Conservation (phyloP, 2,113 vertebrate genomes). For the Zosterops pallidus region DNA sequence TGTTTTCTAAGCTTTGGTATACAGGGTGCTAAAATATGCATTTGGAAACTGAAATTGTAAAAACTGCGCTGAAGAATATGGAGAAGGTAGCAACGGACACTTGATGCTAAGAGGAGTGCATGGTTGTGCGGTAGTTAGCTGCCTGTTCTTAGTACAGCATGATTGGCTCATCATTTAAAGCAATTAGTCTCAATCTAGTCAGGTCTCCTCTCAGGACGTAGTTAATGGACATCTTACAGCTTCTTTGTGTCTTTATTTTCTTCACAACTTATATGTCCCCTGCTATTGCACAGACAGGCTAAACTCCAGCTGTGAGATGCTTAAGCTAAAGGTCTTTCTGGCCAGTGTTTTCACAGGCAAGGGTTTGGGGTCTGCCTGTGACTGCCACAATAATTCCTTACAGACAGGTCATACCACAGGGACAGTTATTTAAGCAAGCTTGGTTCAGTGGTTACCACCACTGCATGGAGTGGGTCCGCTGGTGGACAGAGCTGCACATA, state of each 20-base stretch:
- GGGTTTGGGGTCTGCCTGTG: not conserved
- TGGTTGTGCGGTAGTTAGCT: not conserved
- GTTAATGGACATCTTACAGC: not conserved
- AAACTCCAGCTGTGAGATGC: not conserved
- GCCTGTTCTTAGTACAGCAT: accelerated
- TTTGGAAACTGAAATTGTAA: not conserved
- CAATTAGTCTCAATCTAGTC: not conserved
- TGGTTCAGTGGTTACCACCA: not conserved
- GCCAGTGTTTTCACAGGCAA: not conserved
- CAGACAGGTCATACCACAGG: not conserved
- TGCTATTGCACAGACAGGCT: not conserved
- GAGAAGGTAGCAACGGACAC: not conserved
- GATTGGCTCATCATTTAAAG: not conserved
- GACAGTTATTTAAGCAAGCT: not conserved
- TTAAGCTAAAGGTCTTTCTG: not conserved
- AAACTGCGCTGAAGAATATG: not conserved
- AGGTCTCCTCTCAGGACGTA: not conserved
- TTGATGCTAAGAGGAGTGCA: accelerated
- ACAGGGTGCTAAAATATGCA: not conserved
- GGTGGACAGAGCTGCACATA: not conserved
- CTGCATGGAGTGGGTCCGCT: not conserved
- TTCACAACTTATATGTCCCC: not conserved
- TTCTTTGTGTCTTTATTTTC: not conserved
- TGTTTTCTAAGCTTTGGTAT: not conserved
- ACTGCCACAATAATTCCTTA: not conserved